Evolutionary conservation across 2,888 invertebrate species (phyloP).

Genomic region (Sclerodermus sp.): DNA sequence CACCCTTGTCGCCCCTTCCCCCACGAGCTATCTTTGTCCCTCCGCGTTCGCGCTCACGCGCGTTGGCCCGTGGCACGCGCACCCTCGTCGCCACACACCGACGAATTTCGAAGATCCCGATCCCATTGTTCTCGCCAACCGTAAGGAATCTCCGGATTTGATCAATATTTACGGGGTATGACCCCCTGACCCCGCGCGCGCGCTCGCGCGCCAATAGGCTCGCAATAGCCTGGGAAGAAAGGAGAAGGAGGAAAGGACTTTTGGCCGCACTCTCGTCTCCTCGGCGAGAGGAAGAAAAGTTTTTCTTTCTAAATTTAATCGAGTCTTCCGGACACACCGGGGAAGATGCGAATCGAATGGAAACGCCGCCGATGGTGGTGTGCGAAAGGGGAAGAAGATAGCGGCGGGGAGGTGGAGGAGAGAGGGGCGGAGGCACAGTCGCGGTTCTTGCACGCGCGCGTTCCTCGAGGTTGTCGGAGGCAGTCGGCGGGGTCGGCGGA

Average conservation of each 20-base stretch:
- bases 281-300: background rate
- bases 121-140: no score
- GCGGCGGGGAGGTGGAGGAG: background rate
- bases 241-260: no score
- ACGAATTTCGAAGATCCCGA: no score
- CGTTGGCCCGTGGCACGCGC: slow-evolving; percentile 1
- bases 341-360: background rate
- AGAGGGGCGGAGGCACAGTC: slow-evolving; percentile 11
- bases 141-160: no score
- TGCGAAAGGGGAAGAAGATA: background rate
- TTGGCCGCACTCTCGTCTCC: background rate
- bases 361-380: background rate
- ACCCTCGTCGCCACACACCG: background rate
- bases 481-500: slow-evolving; percentile 39
- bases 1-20: slow-evolving; percentile 11
- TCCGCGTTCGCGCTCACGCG: slow-evolving; percentile 12
- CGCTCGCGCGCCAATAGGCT: no score
- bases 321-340: background rate
- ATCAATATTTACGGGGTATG: no score
- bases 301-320: background rate
- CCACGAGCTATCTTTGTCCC: slow-evolving; percentile 2
- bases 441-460: slow-evolving; percentile 45
- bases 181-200: no score
- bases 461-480: slow-evolving; percentile 35
- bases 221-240: no score